These are phyloP conservation scores for Lindbergichthys nudifrons DNA, from an alignment of 2,797 vertebrate species.

Conservation along the genomic window DNA sequence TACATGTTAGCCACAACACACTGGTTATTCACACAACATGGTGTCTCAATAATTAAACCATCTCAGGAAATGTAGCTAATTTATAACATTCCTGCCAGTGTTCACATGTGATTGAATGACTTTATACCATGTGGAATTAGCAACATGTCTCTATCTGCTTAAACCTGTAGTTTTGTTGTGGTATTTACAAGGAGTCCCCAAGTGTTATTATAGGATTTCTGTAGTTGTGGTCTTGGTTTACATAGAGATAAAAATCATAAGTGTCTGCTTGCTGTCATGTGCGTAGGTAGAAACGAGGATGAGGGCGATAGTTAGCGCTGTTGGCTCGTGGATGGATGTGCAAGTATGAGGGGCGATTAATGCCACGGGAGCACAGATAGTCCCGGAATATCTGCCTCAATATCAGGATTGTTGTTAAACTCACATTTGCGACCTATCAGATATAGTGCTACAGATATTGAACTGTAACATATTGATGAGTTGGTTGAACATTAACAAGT, in stretches of 20 bases:
- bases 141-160: not conserved
- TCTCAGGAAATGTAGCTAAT: constrained; percentile 4
- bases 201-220: constrained; percentile 24
- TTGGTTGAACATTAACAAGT: not conserved
- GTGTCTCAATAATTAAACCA: not conserved
- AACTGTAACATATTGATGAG: not conserved
- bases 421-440: not conserved
- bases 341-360: constrained; percentile 54
- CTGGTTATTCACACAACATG: not conserved
- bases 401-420: not conserved
- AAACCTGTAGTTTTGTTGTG: constrained; percentile 4
- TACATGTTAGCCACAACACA: not conserved
- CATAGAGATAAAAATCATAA: constrained; percentile 21
- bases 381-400: not conserved
- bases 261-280: constrained; percentile 52
- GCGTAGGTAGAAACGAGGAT: constrained; percentile 46
- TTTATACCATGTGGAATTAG: not conserved
- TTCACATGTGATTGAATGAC: not conserved
- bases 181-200: not conserved
- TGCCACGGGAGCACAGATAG: constrained; percentile 32
- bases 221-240: constrained; percentile 17
- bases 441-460: not conserved
- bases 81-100: constrained; percentile 23
- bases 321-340: constrained; percentile 42
- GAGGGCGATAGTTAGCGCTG: constrained; percentile 62